Conservation (phyloP, 2,888 invertebrate species). For the Sphaerophoria taeniata region DNA sequence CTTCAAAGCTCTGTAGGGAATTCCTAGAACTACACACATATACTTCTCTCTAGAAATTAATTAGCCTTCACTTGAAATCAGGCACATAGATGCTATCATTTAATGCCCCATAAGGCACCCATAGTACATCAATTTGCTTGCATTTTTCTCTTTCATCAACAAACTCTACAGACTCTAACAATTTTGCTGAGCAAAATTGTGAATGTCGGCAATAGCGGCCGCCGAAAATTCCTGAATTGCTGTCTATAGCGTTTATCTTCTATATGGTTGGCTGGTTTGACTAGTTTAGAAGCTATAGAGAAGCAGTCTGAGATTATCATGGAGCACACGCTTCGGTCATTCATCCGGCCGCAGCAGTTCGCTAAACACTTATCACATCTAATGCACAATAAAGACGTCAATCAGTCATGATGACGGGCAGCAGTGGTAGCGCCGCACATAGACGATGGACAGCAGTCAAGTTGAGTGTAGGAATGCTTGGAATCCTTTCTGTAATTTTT, state of each 20-base stretch:
- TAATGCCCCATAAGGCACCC: conserved; percentile 47
- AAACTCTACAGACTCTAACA: background rate
- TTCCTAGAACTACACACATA: conserved; percentile 47
- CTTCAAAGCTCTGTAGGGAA: conserved; percentile 42
- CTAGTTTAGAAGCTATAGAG: conserved; percentile 7
- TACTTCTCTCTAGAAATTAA: conserved; percentile 1
- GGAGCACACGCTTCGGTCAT: conserved; percentile 69
- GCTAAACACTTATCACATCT: conserved; percentile 66
- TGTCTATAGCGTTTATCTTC: conserved; percentile 55
- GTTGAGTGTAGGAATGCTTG: conserved; percentile 25
- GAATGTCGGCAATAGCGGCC: conserved; percentile 32
- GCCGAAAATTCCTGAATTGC: conserved; percentile 46
- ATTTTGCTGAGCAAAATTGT: conserved; percentile 51
- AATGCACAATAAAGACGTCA: conserved; percentile 73
- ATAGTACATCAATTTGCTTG: conserved; percentile 22
- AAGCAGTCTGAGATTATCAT: conserved; percentile 52
- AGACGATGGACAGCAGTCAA: conserved; percentile 6
- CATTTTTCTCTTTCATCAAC: background rate
- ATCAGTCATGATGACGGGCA: conserved; percentile 40
- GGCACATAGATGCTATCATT: conserved; percentile 36
- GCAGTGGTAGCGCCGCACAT: background rate
- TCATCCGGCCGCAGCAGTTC: conserved; percentile 59
- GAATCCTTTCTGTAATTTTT: conserved; percentile 50
- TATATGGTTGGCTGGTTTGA: conserved; percentile 28
- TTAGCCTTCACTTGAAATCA: background rate